Evolutionary conservation across 2,888 invertebrate species (phyloP).

Genomic region (Quadroppia sp.): DNA sequence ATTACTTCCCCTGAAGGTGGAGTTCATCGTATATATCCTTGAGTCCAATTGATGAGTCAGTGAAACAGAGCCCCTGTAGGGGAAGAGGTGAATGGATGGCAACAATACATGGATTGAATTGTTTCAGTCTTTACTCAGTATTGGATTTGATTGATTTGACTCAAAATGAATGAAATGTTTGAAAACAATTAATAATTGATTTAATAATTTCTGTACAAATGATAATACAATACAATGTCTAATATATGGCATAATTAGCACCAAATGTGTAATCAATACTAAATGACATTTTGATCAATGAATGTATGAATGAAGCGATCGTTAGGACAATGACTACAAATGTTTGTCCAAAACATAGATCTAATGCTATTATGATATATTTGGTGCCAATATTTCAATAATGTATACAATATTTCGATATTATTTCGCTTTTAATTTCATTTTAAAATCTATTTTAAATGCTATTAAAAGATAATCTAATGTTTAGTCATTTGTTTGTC

Average conservation of each 20-base stretch:
- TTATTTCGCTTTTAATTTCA: background rate
- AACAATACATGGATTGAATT: too few species aligned
- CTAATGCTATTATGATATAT: background rate
- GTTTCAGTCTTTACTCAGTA: too few species aligned
- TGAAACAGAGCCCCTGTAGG: too few species aligned
- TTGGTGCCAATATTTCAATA: background rate
- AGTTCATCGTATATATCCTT: too few species aligned
- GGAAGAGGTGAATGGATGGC: too few species aligned
- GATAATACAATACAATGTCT: background rate
- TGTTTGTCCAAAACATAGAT: background rate
- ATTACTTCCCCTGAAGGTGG: too few species aligned
- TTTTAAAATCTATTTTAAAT: background rate
- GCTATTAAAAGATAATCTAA: conserved; percentile 20
- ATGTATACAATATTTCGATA: background rate
- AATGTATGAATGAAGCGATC: too few species aligned
- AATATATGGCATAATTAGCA: conserved; percentile 1
- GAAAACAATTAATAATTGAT: conserved; percentile 10
- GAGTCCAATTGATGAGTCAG: too few species aligned
- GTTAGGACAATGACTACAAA: background rate
- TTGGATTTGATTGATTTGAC: too few species aligned
- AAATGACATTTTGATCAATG: too few species aligned
- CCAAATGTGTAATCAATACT: conserved; percentile 15
- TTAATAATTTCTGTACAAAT: conserved; percentile 19
- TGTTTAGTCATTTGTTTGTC: background rate
- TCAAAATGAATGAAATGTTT: background rate